Conservation (phyloP, 2,888 invertebrate species). For the Tachina grossa region DNA sequence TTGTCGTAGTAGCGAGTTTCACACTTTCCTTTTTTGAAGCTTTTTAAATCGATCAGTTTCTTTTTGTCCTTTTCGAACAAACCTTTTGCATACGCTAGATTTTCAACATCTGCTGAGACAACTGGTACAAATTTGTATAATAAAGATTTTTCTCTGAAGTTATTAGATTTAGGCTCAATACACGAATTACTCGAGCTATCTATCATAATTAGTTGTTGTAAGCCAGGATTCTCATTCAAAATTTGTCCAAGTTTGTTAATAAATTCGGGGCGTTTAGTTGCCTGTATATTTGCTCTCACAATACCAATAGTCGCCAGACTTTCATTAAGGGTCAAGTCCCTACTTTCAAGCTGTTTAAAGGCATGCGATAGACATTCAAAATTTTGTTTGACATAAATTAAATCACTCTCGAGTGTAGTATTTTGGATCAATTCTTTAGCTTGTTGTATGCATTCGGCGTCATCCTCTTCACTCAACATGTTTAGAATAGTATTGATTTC, state of each 20-base stretch:
- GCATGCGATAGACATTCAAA: slow-evolving; percentile 20
- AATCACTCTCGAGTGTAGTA: slow-evolving; percentile 15
- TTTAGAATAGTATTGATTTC: slow-evolving; percentile 31
- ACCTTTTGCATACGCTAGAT: slow-evolving; percentile 36
- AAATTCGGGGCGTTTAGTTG: slow-evolving; percentile 26
- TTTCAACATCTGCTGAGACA: slow-evolving; percentile 13
- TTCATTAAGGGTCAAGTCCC: slow-evolving; percentile 32
- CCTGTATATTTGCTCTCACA: neutral
- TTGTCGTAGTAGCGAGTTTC: neutral
- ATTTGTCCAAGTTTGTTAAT: slow-evolving; percentile 46
- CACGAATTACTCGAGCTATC: neutral
- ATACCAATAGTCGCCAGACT: slow-evolving; percentile 32
- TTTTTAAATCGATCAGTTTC: slow-evolving; percentile 1
- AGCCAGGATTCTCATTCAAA: slow-evolving; percentile 25
- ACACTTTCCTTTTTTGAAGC: slow-evolving; percentile 17
- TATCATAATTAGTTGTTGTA: slow-evolving; percentile 23
- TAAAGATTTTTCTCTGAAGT: neutral
- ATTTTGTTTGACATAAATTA: slow-evolving; percentile 42
- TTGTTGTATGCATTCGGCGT: slow-evolving; percentile 33
- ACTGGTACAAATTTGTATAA: slow-evolving; percentile 46
- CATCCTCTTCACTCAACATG: slow-evolving; percentile 30
- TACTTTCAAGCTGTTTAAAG: slow-evolving; percentile 29
- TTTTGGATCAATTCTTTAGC: slow-evolving; percentile 30
- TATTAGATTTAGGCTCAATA: neutral
- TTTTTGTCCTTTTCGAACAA: slow-evolving; percentile 42